phyloP scores from a whole-genome alignment of 64 coral and sea anemone genomes.

The Platygyra sinensis region DNA sequence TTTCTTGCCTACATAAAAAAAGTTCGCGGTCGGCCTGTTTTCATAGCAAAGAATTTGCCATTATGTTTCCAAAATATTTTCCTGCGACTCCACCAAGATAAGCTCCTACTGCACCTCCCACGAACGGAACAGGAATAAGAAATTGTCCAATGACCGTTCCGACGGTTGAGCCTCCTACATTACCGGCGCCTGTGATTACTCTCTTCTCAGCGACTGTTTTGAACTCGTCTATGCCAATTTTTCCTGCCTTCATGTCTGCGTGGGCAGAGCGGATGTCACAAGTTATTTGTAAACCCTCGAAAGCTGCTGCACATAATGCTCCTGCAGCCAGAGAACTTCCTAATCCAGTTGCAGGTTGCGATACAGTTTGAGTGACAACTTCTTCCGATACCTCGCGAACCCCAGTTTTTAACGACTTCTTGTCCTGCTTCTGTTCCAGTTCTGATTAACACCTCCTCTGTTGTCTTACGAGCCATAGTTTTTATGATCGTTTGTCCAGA shows the following conservation, averaged over 20 bases:
- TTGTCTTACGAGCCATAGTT: no score
- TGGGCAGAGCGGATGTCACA: neutral
- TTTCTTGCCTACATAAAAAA: no score
- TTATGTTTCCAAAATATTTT: neutral
- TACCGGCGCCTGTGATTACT: neutral
- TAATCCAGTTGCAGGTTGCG: neutral
- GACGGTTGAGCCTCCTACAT: neutral
- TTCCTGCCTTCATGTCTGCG: neutral
- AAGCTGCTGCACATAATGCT: neutral
- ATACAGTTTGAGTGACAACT: neutral
- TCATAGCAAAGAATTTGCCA: no score
- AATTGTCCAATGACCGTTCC: neutral
- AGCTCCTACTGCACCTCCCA: neutral
- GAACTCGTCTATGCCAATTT: neutral
- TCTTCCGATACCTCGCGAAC: neutral
- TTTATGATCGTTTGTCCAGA: no score
- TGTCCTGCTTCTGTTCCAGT: neutral
- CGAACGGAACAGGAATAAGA: conserved; percentile 1
- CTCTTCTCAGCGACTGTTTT: neutral
- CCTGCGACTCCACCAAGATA: neutral
- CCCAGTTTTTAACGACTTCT: neutral
- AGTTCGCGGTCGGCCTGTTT: no score
- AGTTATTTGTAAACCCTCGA: neutral
- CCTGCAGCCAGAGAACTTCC: neutral
- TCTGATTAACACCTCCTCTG: no score